Base-by-base conservation (phyloP, 1,140 invertebrate species). In the Trinorchestia longiramus region DNA sequence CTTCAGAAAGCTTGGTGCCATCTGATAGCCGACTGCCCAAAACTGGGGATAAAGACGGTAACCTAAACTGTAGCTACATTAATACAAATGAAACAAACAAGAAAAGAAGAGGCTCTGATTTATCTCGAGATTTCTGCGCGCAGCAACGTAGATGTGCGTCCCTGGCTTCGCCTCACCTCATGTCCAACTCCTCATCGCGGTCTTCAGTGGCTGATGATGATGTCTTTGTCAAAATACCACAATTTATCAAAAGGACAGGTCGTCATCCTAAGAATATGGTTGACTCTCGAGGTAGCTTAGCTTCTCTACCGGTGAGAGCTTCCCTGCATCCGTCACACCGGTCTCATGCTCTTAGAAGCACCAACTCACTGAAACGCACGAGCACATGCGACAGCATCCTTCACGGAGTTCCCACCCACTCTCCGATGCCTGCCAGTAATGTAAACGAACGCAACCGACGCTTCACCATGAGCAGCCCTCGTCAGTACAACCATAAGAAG, bases 401-500 rank as follows among this genome's bases (percentile, higher is more conserved):
- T 40, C 8, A 94, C 44, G 40, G 44, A 47, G 44, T 23, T 40
- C 92, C 43, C 41, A 47, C 11, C 41, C 92, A 47, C 40, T 28
- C 36, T 40, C 43, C 92, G 17, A 94, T 43, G 40, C 92, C 44
- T 47, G 43, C 44, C 92, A 40, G 47, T 4, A 43, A 28, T 8
- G 1, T 40, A 0, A 40, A 15, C 41, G 44, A 43, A 8, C 43
- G 92, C 40, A 40, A 40, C 44, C 43, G 92, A n/a, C 43, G 92
- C 17, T 94, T 43, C 92, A 94, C 92, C 92, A 36, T 94, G 92
- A 94, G 92, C 92, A 44, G 44, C 92, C 41, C 92, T 45, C 92
- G 44, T 6, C 92, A 42, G 43, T 47, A 45, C 44, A 42, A 94
- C 92, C 92, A 94, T 0, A 94, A 94, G 44, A 94, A 94, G 43